phyloP scores from a whole-genome alignment of 1,140 invertebrate species.

The Brachionus angularis region DNA sequence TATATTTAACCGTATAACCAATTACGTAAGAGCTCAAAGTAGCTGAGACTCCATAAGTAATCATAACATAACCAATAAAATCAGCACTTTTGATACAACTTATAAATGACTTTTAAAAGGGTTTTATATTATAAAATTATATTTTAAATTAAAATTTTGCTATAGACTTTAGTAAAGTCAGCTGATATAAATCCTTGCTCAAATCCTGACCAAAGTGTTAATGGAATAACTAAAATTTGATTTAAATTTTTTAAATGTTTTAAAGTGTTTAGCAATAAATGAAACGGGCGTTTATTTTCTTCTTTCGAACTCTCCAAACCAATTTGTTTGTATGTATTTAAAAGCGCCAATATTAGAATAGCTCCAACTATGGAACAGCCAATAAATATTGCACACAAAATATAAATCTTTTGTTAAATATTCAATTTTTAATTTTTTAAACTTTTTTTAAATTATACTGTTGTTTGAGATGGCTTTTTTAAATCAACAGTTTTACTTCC shows the following conservation, averaged over 20 bases:
- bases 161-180: constrained; percentile 85
- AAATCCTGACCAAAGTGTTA: constrained; percentile 92
- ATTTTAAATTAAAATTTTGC: too few relatives aligned
- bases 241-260: constrained; percentile 70
- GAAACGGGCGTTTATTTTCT: constrained; percentile 25
- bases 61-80: constrained; percentile 88
- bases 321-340: constrained; percentile 65
- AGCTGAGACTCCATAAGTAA: constrained; percentile 85
- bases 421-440: neutral
- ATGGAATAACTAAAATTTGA: constrained; percentile 83
- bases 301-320: constrained; percentile 2
- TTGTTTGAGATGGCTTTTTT: constrained; percentile 28
- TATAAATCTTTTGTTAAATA: constrained; percentile 51
- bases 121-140: constrained; percentile 46
- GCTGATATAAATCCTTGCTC: constrained; percentile 92
- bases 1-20: constrained; percentile 83
- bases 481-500: constrained; percentile 8
- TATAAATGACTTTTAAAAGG: constrained; percentile 29
- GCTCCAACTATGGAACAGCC: constrained; percentile 77
- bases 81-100: constrained; percentile 65
- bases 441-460: constrained; percentile 41
- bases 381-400: constrained; percentile 80
- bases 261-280: constrained; percentile 9
- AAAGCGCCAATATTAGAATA: constrained; percentile 74
- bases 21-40: constrained; percentile 82